Evolutionary conservation across 2,113 vertebrate genomes (phyloP).

Genomic region (Archilochus colubris): DNA sequence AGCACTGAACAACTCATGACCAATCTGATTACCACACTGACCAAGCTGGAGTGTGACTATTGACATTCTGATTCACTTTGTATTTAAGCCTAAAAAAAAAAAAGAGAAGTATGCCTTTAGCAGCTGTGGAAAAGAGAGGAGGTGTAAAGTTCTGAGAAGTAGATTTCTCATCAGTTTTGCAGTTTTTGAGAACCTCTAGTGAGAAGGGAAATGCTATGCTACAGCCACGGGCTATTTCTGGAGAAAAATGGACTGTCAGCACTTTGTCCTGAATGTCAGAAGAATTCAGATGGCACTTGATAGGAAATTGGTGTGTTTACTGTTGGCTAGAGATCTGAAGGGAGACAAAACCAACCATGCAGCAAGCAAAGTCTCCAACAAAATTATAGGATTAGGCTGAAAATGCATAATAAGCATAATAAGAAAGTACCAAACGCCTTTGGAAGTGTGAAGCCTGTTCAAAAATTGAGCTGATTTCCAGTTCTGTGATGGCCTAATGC

Average conservation of each 20-base stretch:
- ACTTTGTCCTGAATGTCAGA: neutral
- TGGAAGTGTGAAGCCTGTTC: neutral
- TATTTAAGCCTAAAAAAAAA: slow-evolving; percentile 9
- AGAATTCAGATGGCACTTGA: neutral
- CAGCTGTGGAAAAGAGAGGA: no score
- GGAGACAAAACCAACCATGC: neutral
- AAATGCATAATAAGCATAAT: neutral
- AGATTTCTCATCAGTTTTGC: neutral
- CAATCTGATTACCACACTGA: slow-evolving; percentile 96
- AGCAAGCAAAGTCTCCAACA: neutral
- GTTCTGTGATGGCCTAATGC: neutral
- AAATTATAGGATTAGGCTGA: neutral
- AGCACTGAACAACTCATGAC: slow-evolving; percentile 84
- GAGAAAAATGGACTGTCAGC: neutral
- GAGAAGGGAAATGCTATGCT: neutral
- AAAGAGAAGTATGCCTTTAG: neutral
- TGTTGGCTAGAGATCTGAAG: neutral
- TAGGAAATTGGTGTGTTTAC: neutral
- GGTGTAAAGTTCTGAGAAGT: neutral
- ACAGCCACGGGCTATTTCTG: neutral
- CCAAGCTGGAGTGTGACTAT: slow-evolving; percentile 91
- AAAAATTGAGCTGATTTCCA: neutral
- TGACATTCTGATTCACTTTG: slow-evolving; percentile 79
- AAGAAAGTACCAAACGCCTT: neutral
- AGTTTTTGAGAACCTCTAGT: neutral